Evolutionary conservation across 2,888 invertebrate genomes (phyloP), one percentile per base, ranked within the genome.

Genomic region (Dexiosoma caninum): DNA sequence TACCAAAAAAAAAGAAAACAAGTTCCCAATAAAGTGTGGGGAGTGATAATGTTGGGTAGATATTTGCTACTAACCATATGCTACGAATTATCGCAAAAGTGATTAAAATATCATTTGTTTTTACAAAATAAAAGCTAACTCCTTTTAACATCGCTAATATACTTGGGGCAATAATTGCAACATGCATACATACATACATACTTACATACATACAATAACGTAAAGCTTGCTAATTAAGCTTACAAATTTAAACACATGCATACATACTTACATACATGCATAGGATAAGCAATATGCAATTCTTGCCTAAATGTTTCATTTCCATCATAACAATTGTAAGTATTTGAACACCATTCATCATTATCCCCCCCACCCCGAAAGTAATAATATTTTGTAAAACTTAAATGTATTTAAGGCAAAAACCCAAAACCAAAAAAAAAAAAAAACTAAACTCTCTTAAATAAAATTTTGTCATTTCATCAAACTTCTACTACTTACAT

Each of bases 51-150:
- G 83, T 86, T 85, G 85, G 69, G 84, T 83, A 84, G 88, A 88
- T 89, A 84, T 89, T 89, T 89, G 89, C 89, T 87, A 89, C 88
- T 88, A 83, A 87, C 85, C 85, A 89, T 89, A 89, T 86, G 87
- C 89, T 89, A 85, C 89, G 89, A 85, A 88, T 86, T 87, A 89
- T 89, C 89, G 89, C 89, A 78, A 77, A 70, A 49, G 23, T 70
- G 42, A 21, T 32, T 69, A 62, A 67, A 37, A 71, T 72, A 70
- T 53, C 69, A 72, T 71, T 84, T 81, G 35, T 46, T 74, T 78
- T 81, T 67, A 75, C 55, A 66, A 72, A 69, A 74, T 72, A 62
- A 64, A 59, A 74, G 71, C 59, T 55, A 64, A 9, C 55, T 75
- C 35, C 60, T 55, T n/a, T 30, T 30, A n/a, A 37, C 10, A 51